Conservation (phyloP, 2,797 vertebrate genomes). For the Poeciliopsis gracilis region DNA sequence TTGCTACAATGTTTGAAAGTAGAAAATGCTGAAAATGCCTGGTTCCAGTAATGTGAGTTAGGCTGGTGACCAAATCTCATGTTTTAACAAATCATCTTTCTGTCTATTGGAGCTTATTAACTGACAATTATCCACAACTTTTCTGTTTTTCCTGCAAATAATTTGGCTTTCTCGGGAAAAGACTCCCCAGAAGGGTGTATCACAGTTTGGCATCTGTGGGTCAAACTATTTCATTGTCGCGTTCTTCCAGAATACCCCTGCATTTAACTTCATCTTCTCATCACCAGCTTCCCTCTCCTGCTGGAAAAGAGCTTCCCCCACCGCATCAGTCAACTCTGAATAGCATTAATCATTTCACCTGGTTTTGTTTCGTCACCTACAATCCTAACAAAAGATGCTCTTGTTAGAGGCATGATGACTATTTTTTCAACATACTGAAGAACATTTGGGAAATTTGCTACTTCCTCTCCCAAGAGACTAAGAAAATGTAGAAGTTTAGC, state of each 20-base stretch:
- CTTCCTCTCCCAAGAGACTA: constrained; percentile 1
- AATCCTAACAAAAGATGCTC: not conserved
- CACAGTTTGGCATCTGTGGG: not conserved
- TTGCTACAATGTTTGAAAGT: not conserved
- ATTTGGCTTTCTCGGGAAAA: not conserved
- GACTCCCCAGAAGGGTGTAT: not conserved
- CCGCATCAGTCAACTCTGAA: not conserved
- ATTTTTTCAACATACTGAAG: not conserved
- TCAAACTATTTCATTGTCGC: not conserved
- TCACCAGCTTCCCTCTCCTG: not conserved
- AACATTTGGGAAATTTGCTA: not conserved
- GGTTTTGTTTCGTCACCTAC: not conserved
- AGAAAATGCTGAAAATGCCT: not conserved
- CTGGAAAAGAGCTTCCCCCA: not conserved
- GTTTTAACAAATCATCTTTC: not conserved
- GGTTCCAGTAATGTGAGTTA: not conserved
- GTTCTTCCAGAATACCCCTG: not conserved
- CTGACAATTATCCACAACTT: not conserved
- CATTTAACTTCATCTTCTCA: not conserved
- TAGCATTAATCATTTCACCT: not conserved
- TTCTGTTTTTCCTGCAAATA: not conserved
- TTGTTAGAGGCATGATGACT: not conserved
- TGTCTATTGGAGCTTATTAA: not conserved
- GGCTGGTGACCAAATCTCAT: not conserved
- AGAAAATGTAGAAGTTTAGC: not conserved